Conservation (phyloP, 2,888 invertebrate species). For the Matsumyia berberina region DNA sequence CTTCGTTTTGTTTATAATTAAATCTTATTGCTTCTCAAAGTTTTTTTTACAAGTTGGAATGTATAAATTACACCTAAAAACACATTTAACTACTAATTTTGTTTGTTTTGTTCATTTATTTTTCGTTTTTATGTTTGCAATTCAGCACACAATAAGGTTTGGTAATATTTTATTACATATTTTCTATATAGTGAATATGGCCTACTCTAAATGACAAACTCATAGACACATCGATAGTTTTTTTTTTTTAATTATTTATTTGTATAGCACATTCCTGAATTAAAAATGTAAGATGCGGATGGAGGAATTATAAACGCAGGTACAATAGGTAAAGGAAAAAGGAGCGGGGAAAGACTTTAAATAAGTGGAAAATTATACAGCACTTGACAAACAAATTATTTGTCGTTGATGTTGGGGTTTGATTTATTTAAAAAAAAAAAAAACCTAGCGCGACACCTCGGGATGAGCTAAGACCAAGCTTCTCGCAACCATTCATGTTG, state of each 20-base stretch:
- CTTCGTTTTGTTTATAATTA: slow-evolving; percentile 5
- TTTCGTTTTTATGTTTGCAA: too few species aligned
- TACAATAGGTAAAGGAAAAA: slow-evolving; percentile 16
- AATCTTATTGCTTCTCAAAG: slow-evolving; percentile 45
- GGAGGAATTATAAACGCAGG: slow-evolving; percentile 7
- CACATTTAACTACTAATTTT: slow-evolving; percentile 24
- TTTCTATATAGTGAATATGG: slow-evolving; percentile 4
- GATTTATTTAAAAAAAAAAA: too few species aligned
- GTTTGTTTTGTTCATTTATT: slow-evolving; percentile 13
- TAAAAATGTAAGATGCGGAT: background rate
- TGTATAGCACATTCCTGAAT: slow-evolving; percentile 32
- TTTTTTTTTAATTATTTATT: slow-evolving; percentile 15
- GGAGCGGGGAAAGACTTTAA: background rate
- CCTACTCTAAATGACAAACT: background rate
- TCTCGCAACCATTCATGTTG: too few species aligned
- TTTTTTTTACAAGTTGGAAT: slow-evolving; percentile 46
- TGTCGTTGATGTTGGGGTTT: too few species aligned
- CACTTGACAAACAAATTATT: too few species aligned
- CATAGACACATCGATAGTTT: background rate
- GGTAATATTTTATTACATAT: slow-evolving; percentile 6
- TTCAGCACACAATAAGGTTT: slow-evolving; percentile 15
- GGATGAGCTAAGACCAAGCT: too few species aligned
- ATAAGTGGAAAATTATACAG: too few species aligned
- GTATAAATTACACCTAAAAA: slow-evolving; percentile 51
- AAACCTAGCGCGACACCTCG: too few species aligned